A percentile compares a stretch with the other conserved stretches of the same genome.
These are phyloP conservation scores for Sebastes ruberrimus DNA, from an alignment of 2,797 vertebrate species.

Conservation along the genomic window DNA sequence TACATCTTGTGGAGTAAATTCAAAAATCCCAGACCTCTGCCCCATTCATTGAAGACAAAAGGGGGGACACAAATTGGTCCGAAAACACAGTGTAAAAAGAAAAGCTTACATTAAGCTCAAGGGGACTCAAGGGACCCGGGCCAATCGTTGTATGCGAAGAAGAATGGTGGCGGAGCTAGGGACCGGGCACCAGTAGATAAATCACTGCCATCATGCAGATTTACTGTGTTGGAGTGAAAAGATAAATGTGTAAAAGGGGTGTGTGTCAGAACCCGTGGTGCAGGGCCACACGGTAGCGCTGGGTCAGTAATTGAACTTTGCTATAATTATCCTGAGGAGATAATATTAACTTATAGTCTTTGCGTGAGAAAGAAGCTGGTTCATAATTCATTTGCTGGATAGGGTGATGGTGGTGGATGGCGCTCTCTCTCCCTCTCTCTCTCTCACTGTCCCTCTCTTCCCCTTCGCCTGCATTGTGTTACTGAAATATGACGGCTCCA, in stretches of 20 bases:
- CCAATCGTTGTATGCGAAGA: conserved; percentile 86
- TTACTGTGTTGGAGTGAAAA: conserved; percentile 89
- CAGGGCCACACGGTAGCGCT: conserved; percentile 86
- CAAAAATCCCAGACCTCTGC: conserved; percentile 75
- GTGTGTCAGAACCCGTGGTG: conserved; percentile 88
- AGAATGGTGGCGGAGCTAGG: conserved; percentile 83
- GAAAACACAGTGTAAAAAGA: conserved; percentile 87
- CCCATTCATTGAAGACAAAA: conserved; percentile 83
- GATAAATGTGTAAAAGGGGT: conserved; percentile 93
- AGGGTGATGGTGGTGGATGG: conserved; percentile 80
- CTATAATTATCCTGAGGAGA: conserved; percentile 99
- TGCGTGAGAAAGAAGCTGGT: conserved; percentile 86
- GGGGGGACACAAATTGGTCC: conserved; percentile 85
- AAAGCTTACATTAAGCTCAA: conserved; percentile 87
- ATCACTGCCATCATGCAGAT: conserved; percentile 95
- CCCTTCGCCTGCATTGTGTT: conserved; percentile 89
- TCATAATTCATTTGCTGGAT: conserved; percentile 93
- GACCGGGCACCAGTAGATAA: conserved; percentile 87
- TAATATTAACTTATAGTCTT: conserved; percentile 97
- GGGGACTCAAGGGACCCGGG: conserved; percentile 88
- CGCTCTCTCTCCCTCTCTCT: conserved; percentile 51
- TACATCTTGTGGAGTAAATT: conserved; percentile 83
- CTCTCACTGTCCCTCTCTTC: conserved; percentile 26
- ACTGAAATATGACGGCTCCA: conserved; percentile 99
- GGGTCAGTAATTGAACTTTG: conserved; percentile 98